Conservation (phyloP, 2,797 vertebrate species). For the Helostoma temminkii region DNA sequence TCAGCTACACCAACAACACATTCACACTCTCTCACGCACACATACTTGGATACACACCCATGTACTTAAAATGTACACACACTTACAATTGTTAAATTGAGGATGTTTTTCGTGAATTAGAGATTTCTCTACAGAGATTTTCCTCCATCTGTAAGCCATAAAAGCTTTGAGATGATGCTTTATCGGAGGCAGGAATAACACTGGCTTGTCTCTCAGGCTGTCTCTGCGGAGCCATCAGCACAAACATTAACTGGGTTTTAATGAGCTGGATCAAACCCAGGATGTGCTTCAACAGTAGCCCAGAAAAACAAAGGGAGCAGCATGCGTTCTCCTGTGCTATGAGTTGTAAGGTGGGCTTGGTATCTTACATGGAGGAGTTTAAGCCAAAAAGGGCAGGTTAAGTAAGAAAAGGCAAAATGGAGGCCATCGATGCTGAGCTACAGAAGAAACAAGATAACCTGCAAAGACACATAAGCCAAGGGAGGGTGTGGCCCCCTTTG, state of each 20-base stretch:
- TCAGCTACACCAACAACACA: conserved; percentile 37
- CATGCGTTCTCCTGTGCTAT: conserved; percentile 24
- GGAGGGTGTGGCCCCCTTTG: conserved; percentile 18
- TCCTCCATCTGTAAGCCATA: conserved; percentile 61
- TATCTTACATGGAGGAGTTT: not conserved
- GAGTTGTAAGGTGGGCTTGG: conserved; percentile 1
- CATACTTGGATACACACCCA: conserved; percentile 3
- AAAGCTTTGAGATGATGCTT: conserved; percentile 59
- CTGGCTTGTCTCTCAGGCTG: conserved; percentile 59
- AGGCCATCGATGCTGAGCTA: conserved; percentile 9
- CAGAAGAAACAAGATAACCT: conserved; percentile 23
- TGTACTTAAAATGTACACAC: conserved; percentile 14
- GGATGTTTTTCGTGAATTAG: conserved; percentile 57
- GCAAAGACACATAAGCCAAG: conserved; percentile 12
- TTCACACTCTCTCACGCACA: conserved; percentile 1
- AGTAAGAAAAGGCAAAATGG: conserved; percentile 31
- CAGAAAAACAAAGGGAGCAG: conserved; percentile 42
- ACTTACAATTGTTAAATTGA: conserved; percentile 46
- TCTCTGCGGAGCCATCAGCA: conserved; percentile 74
- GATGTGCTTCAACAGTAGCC: conserved; percentile 56
- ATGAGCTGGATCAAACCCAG: conserved; percentile 79
- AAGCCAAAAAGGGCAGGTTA: conserved; percentile 8
- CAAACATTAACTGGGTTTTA: conserved; percentile 78
- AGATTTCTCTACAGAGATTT: conserved; percentile 51
- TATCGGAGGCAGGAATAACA: conserved; percentile 66